Percentiles rank a stretch among this genome's conserved stretches.
These are phyloP conservation scores for Trichopria drosophilae DNA, from an alignment of 2,888 invertebrate genomes.

Conservation along the genomic window DNA sequence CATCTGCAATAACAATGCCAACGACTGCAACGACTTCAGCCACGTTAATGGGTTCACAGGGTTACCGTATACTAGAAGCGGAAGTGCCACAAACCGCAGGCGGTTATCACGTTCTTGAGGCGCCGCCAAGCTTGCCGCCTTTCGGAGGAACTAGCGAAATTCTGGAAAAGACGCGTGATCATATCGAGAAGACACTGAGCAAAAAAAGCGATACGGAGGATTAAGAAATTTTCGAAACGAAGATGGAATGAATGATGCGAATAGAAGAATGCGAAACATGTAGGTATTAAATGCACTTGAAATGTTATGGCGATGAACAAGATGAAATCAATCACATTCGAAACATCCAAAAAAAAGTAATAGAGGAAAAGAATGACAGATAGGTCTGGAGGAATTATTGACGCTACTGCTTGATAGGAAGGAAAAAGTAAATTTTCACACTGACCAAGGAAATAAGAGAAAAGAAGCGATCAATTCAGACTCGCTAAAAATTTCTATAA, in stretches of 20 bases:
- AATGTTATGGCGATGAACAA: too few species aligned
- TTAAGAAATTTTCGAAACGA: slow-evolving; percentile 20
- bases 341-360: too few species aligned
- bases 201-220: slow-evolving; percentile 58
- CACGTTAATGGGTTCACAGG: slow-evolving; percentile 45
- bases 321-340: slow-evolving; percentile 8
- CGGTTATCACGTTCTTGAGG: slow-evolving; percentile 57
- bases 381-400: too few species aligned
- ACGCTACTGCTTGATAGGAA: too few species aligned
- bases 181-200: slow-evolving; percentile 85
- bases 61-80: slow-evolving; percentile 64
- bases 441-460: too few species aligned
- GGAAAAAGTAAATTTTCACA: too few species aligned
- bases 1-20: slow-evolving; percentile 47
- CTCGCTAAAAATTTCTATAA: too few species aligned
- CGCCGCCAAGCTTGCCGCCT: slow-evolving; percentile 47
- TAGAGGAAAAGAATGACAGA: too few species aligned
- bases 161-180: slow-evolving; percentile 77
- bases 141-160: slow-evolving; percentile 64
- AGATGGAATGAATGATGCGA: slow-evolving; percentile 24
- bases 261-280: too few species aligned
- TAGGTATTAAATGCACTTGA: too few species aligned
- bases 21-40: slow-evolving; percentile 37
- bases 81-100: slow-evolving; percentile 51
- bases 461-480: too few species aligned